Conservation (phyloP, 2,888 invertebrate species). For the Hermaeophaga mercurialis region DNA sequence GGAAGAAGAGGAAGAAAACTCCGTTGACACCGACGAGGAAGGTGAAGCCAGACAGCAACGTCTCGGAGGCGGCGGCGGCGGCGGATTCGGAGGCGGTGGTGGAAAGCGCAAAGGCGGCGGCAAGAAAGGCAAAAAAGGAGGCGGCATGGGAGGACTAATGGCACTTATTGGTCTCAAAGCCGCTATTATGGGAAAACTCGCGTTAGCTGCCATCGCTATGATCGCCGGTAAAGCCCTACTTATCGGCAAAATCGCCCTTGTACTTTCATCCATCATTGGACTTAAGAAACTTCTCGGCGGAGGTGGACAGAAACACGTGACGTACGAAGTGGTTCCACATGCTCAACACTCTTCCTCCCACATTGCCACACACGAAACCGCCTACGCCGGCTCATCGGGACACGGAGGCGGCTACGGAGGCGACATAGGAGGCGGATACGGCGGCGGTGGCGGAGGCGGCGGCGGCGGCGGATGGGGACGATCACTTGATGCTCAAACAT, state of each 20-base stretch:
- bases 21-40: constrained; percentile 59
- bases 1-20: constrained; percentile 62
- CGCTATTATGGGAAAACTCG: constrained; percentile 77
- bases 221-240: constrained; percentile 85
- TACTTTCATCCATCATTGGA: constrained; percentile 82
- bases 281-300: constrained; percentile 82
- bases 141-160: constrained; percentile 77
- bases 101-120: constrained; percentile 69
- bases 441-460: constrained; percentile 67
- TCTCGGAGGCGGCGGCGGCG: too few relatives aligned
- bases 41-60: constrained; percentile 78
- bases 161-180: constrained; percentile 78
- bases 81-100: constrained; percentile 47
- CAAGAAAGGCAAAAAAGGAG: constrained; percentile 70
- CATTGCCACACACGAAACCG: constrained; percentile 71
- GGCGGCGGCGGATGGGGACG: constrained; percentile 77
- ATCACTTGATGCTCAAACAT: constrained; percentile 73
- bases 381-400: constrained; percentile 54
- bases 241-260: constrained; percentile 83
- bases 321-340: constrained; percentile 85
- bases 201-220: constrained; percentile 80
- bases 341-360: constrained; percentile 77
- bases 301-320: constrained; percentile 74
- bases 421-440: constrained; percentile 59
- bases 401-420: constrained; percentile 64